A percentile compares a stretch with the other conserved stretches of the same genome.
Evolutionary conservation across 2,113 vertebrate species (phyloP).

Genomic region (Cyanistes caeruleus): DNA sequence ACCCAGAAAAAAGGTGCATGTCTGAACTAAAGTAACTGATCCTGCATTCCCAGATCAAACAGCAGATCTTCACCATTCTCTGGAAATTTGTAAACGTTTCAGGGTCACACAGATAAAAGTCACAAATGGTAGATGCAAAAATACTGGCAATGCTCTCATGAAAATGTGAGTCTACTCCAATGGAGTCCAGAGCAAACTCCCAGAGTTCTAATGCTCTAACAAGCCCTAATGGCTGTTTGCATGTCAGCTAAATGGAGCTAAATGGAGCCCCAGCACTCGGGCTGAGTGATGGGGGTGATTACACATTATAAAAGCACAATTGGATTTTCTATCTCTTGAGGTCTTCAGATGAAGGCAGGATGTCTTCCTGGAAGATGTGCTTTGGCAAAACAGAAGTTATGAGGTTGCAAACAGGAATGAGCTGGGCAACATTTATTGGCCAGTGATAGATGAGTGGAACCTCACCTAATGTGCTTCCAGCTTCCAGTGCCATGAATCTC

Average conservation of each 20-base stretch:
- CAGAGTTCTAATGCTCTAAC: neutral
- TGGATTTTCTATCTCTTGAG: constrained; percentile 36
- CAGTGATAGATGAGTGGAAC: neutral
- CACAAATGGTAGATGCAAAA: neutral
- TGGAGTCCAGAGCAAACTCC: neutral
- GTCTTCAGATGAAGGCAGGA: neutral
- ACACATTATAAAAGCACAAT: constrained; percentile 22
- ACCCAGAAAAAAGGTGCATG: neutral
- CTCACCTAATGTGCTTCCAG: neutral
- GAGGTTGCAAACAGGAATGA: constrained; percentile 13
- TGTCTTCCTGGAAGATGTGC: neutral
- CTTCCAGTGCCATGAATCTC: constrained; percentile 28
- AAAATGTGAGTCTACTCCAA: neutral
- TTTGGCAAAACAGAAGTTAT: constrained; percentile 5
- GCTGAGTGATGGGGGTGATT: constrained; percentile 22
- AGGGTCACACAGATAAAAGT: neutral
- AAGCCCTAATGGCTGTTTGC: neutral
- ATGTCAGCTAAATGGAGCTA: neutral
- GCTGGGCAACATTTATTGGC: constrained; percentile 8
- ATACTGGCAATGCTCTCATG: neutral
- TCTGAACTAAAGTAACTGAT: neutral
- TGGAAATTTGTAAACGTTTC: neutral
- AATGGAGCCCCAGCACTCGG: fast-evolving
- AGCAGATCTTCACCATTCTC: neutral
- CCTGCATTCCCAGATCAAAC: neutral